phyloP scores from a whole-genome alignment of 2,888 invertebrate genomes.

The Sipha maydis region DNA sequence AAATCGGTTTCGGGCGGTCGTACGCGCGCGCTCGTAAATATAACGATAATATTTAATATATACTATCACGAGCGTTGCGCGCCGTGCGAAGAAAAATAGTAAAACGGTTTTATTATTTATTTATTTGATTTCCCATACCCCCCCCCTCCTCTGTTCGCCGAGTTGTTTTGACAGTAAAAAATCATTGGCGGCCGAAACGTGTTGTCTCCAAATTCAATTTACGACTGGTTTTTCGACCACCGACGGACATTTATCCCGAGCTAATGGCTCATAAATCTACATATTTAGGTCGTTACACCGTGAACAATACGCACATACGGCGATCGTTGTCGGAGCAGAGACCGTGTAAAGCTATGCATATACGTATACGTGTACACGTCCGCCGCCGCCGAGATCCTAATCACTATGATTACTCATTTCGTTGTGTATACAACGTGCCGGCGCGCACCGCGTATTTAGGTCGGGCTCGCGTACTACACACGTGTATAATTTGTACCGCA shows the following conservation, averaged over 20 bases:
- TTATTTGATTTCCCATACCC: not conserved
- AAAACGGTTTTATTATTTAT: not conserved
- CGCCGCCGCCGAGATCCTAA: constrained; percentile 37
- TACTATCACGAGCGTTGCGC: not conserved
- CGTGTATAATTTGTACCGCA: constrained; percentile 29
- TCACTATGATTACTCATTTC: constrained; percentile 54
- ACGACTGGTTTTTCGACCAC: constrained; percentile 53
- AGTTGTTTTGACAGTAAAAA: constrained; percentile 50
- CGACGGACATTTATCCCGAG: constrained; percentile 54
- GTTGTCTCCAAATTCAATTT: constrained; percentile 54
- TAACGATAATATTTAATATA: no score
- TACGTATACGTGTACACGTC: not conserved
- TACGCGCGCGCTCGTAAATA: not conserved
- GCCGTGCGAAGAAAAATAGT: constrained; percentile 33
- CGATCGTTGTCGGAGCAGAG: no score
- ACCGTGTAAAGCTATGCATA: not conserved
- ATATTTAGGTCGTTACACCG: constrained; percentile 34
- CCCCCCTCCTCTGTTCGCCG: no score
- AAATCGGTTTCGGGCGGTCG: constrained; percentile 17
- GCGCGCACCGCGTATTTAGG: constrained; percentile 12
- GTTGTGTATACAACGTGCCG: constrained; percentile 51
- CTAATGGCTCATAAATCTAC: constrained; percentile 59
- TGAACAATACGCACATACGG: not conserved
- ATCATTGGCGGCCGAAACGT: constrained; percentile 18
- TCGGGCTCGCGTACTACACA: not conserved